Percentiles rank a stretch among this genome's conserved stretches.
Conservation (phyloP, 2,113 vertebrate species). For the Gila orcuttii region DNA sequence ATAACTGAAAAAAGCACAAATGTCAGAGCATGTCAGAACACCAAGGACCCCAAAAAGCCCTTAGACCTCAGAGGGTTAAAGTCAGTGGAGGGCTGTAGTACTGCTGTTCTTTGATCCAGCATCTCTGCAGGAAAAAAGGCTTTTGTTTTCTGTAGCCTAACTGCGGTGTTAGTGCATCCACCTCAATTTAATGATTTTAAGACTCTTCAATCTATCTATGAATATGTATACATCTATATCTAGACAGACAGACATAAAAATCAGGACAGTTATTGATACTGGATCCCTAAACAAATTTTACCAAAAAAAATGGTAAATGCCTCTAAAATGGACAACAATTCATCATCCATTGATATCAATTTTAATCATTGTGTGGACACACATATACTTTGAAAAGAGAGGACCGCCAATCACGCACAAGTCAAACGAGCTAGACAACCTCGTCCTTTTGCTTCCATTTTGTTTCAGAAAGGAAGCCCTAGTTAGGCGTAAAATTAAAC, state of each 20-base stretch:
- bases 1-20: no score
- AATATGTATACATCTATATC: neutral
- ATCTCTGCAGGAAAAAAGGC: slow-evolving; percentile 1
- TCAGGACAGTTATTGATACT: neutral
- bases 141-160: neutral
- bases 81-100: slow-evolving; percentile 4
- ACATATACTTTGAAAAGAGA: neutral
- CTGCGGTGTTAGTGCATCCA: neutral
- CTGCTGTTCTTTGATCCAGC: slow-evolving; percentile 19
- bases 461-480: slow-evolving; percentile 47
- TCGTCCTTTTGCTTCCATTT: slow-evolving; percentile 45
- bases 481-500: slow-evolving; percentile 55
- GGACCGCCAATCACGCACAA: neutral
- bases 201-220: neutral
- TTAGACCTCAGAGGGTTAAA: no score
- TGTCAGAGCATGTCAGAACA: no score
- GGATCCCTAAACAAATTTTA: neutral
- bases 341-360: neutral
- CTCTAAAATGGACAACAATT: neutral
- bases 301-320: neutral
- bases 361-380: neutral
- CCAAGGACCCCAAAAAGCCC: no score
- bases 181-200: neutral
- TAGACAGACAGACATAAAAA: neutral
- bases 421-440: slow-evolving; percentile 9